These are phyloP conservation scores for Brachionus paranguensis DNA, from an alignment of 1,140 invertebrate genomes.

Conservation along the genomic window DNA sequence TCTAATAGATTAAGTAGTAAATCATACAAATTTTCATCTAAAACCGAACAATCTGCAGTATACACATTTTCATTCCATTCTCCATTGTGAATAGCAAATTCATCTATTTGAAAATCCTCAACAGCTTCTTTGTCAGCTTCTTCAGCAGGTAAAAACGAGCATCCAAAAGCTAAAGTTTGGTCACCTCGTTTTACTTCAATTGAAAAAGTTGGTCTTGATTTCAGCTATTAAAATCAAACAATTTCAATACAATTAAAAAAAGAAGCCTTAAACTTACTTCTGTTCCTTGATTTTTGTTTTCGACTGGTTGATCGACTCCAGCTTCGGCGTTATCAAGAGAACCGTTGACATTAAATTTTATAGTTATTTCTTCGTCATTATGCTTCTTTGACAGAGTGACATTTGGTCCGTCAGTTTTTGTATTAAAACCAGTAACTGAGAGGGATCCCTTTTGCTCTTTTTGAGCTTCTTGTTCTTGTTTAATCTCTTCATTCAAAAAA, in stretches of 20 bases:
- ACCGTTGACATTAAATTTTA: conserved; percentile 40
- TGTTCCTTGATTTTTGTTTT: neutral
- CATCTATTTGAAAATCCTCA: conserved; percentile 41
- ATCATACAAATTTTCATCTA: conserved; percentile 40
- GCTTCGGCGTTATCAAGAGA: conserved; percentile 10
- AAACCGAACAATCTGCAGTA: conserved; percentile 38
- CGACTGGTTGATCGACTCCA: neutral
- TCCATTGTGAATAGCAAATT: conserved; percentile 35
- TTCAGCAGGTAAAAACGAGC: conserved; percentile 36
- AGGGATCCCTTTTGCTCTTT: neutral
- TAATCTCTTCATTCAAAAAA: conserved; percentile 40
- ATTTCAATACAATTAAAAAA: neutral
- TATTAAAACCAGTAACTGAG: conserved; percentile 1
- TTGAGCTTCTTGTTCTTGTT: conserved; percentile 17
- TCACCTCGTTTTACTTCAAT: conserved; percentile 23
- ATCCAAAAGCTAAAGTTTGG: conserved; percentile 26
- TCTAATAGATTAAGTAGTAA: conserved; percentile 30
- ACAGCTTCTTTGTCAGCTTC: neutral
- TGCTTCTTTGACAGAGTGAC: conserved; percentile 9
- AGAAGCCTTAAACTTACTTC: neutral
- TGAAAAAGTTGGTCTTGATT: conserved; percentile 39
- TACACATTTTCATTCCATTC: conserved; percentile 40
- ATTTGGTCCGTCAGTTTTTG: conserved; percentile 29
- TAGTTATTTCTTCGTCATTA: neutral
- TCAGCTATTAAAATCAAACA: conserved; percentile 1